A percentile compares a stretch with the other conserved stretches of the same genome.
phyloP scores from a whole-genome alignment of 2,113 vertebrate species.

The Pipra filicauda region DNA sequence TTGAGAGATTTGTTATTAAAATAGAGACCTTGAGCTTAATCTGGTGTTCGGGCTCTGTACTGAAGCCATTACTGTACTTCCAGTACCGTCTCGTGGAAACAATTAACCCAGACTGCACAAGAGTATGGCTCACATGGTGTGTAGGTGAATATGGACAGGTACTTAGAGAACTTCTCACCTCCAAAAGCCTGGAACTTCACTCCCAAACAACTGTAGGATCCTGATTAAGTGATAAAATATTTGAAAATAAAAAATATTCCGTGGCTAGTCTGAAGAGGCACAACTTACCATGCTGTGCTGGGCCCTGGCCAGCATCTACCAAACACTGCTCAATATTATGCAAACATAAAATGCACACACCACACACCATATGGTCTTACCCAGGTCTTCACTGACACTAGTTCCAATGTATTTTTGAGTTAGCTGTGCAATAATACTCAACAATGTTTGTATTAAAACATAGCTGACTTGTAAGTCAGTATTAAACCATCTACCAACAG shows the following conservation, averaged over 20 bases:
- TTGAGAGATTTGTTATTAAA: not conserved
- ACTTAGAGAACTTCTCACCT: not conserved
- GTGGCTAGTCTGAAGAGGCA: not conserved
- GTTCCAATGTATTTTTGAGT: not conserved
- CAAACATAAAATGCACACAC: not conserved
- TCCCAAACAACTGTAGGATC: not conserved
- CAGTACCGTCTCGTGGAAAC: not conserved
- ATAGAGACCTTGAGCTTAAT: not conserved
- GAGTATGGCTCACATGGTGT: accelerated
- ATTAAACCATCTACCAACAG: not conserved
- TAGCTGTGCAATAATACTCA: not conserved
- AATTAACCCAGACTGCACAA: not conserved
- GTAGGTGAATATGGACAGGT: not conserved
- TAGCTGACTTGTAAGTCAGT: not conserved
- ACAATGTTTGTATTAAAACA: not conserved
- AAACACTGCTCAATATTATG: not conserved
- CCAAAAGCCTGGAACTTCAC: not conserved
- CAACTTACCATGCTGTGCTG: not conserved
- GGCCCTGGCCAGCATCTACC: not conserved
- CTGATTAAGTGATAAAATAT: not conserved
- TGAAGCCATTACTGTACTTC: not conserved
- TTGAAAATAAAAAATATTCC: not conserved
- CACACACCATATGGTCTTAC: not conserved
- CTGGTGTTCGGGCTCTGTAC: not conserved
- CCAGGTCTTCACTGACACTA: not conserved